Conservation (phyloP, 1,140 invertebrate species). For the Atta cephalotes region DNA sequence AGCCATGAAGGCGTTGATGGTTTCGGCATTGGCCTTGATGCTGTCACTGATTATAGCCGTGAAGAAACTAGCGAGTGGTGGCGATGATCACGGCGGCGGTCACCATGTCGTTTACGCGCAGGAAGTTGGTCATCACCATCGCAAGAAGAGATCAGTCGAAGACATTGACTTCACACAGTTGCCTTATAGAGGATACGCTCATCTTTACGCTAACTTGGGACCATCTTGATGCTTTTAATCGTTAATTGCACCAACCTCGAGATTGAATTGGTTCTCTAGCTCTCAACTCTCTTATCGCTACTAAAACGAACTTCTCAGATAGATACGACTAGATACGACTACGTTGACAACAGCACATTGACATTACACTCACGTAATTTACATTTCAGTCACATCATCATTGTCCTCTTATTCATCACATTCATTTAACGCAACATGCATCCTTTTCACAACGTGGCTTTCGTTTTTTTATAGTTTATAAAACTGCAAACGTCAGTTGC, state of each 20-base stretch:
- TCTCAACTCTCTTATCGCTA: not conserved
- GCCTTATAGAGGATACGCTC: conserved; percentile 87
- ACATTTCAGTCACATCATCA: conserved; percentile 25
- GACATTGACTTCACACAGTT: conserved; percentile 78
- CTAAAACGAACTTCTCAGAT: not conserved
- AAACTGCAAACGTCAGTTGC: conserved; percentile 38
- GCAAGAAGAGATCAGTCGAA: conserved; percentile 85
- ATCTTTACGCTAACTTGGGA: conserved; percentile 63
- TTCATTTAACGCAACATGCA: conserved; percentile 7
- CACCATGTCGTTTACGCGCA: conserved; percentile 91
- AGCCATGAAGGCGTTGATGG: conserved; percentile 90
- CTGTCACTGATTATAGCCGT: conserved; percentile 90
- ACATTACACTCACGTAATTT: conserved; percentile 23
- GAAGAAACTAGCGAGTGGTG: conserved; percentile 89
- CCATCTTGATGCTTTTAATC: conserved; percentile 58
- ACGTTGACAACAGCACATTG: conserved; percentile 33
- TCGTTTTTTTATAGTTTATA: conserved; percentile 25
- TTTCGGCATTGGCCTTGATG: conserved; percentile 90
- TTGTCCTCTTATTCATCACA: conserved; percentile 12
- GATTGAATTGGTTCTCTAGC: not conserved
- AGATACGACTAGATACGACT: not conserved
- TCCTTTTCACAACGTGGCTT: conserved; percentile 26
- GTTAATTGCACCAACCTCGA: conserved; percentile 23
- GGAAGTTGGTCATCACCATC: conserved; percentile 88
- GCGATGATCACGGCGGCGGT: conserved; percentile 88